Percentiles rank a stretch among this genome's conserved stretches.
Conservation (phyloP, 2,888 invertebrate species). For the Stegana nigrithorax region DNA sequence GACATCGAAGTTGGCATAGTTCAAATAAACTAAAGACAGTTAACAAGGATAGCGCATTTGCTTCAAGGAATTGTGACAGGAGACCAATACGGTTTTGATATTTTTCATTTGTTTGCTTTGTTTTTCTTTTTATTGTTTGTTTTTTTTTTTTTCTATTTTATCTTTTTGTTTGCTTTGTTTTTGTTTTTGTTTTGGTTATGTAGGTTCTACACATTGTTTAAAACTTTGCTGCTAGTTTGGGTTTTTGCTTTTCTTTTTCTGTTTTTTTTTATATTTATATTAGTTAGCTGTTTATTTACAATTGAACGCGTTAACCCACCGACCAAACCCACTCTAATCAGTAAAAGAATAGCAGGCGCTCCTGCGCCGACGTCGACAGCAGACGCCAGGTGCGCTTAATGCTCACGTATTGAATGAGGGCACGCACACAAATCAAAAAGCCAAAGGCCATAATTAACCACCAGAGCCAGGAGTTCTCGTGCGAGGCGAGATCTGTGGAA, state of each 20-base stretch:
- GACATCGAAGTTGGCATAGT: too few relatives aligned
- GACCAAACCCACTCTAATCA: conserved; percentile 64
- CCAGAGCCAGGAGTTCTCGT: conserved; percentile 92
- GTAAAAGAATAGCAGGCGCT: conserved; percentile 88
- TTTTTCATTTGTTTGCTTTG: not conserved
- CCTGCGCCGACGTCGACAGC: conserved; percentile 86
- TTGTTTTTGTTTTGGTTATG: not conserved
- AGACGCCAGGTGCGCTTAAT: conserved; percentile 91
- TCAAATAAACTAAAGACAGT: too few relatives aligned
- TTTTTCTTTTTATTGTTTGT: not conserved
- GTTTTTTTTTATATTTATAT: not conserved
- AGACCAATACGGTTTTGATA: too few relatives aligned
- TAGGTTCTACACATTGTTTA: not conserved
- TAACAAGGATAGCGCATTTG: too few relatives aligned
- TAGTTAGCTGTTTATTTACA: too few relatives aligned
- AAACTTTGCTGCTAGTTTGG: too few relatives aligned
- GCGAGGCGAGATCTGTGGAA: conserved; percentile 86
- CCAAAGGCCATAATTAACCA: conserved; percentile 93
- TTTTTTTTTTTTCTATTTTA: too few relatives aligned
- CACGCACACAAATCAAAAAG: conserved; percentile 86
- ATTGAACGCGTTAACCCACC: not conserved
- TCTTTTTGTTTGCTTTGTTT: too few relatives aligned
- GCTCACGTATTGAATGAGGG: conserved; percentile 87
- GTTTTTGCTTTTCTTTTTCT: not conserved
- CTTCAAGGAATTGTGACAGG: too few relatives aligned